phyloP scores from a whole-genome alignment of 2,888 invertebrate species.

The Hirtodrosophila histrioides region DNA sequence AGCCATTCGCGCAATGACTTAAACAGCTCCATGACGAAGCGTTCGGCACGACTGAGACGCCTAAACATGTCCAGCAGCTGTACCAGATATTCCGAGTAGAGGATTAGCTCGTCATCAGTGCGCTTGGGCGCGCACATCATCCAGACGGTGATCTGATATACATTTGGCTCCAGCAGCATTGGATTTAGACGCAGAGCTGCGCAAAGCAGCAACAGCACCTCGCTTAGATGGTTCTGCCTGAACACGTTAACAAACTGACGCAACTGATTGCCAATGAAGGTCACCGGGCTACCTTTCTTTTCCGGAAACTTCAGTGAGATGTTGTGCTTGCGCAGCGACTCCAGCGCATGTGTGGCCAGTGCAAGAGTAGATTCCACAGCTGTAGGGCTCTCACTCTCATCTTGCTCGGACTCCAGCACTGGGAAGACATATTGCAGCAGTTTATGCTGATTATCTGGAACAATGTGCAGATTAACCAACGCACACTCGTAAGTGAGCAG shows the following conservation, averaged over 20 bases:
- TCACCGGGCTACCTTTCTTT: slow-evolving; percentile 16
- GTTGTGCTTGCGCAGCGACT: slow-evolving; percentile 79
- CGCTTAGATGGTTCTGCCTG: slow-evolving; percentile 54
- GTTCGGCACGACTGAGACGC: slow-evolving; percentile 81
- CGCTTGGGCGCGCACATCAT: slow-evolving; percentile 74
- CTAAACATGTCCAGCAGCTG: slow-evolving; percentile 82
- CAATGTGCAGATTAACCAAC: slow-evolving; percentile 66
- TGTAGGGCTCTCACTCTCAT: neutral
- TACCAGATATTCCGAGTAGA: slow-evolving; percentile 79
- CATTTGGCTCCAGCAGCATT: slow-evolving; percentile 77
- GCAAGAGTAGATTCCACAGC: slow-evolving; percentile 38
- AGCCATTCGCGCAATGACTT: slow-evolving; percentile 77
- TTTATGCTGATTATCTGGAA: slow-evolving; percentile 12
- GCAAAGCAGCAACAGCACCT: slow-evolving; percentile 77
- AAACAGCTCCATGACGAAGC: slow-evolving; percentile 79
- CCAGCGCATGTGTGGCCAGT: slow-evolving; percentile 62
- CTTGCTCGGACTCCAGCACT: neutral
- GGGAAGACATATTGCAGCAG: slow-evolving; percentile 43
- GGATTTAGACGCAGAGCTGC: slow-evolving; percentile 81
- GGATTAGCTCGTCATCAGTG: slow-evolving; percentile 33
- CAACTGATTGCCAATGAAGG: slow-evolving; percentile 56
- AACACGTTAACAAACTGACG: slow-evolving; percentile 32
- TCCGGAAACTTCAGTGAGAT: slow-evolving; percentile 59
- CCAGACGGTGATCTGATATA: slow-evolving; percentile 78
- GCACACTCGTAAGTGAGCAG: slow-evolving; percentile 72